Base-by-base conservation (phyloP, 2,888 invertebrate genomes). In the Spilosoma lubricipeda region DNA sequence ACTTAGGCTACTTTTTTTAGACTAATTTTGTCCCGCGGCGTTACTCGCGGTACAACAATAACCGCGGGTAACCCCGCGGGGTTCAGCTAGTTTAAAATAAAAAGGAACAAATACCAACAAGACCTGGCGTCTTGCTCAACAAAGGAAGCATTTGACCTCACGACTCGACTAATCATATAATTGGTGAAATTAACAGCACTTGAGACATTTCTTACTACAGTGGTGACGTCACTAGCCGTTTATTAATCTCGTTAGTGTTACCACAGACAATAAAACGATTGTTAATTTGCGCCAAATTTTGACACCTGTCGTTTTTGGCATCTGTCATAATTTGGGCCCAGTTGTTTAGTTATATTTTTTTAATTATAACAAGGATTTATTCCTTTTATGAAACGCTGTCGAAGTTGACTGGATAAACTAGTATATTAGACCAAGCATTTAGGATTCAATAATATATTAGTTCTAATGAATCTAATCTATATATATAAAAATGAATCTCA, bases 111-210 rank as follows among this genome's bases (percentile, higher is more conserved):
- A 63, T 70, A 42, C 56, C 39, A 56, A 52, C 36, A 71, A 39
- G 52, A 11, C 45, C 39, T n/a, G 52, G 56, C 52, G 39, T 30
- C 65, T 39, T 65, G 18, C 52, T 59, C 30, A 72, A 75, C 66
- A 70, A 75, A 80, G 85, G 84, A 85, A 77, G 78, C 72, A 74
- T 0, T 83, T 85, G 73, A 86, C 85, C 86, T 72, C 48, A 67
- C 42, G 81, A 81, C 84, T 67, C 67, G 5, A 52, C 48, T 79
- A 80, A 86, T 78, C 67, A 66, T 77, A 73, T 82, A 84, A 86
- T 85, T 82, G 74, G 80, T 71, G 77, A 81, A 85, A 82, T 85
- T 78, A 85, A 77, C 75, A 63, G 56, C 75, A 78, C 74, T 77
- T 45, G 68, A 70, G 72, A 63, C 70, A 30, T 67, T 73, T 70